These are phyloP conservation scores for Phania funesta DNA, from an alignment of 2,888 invertebrate species.

Conservation along the genomic window DNA sequence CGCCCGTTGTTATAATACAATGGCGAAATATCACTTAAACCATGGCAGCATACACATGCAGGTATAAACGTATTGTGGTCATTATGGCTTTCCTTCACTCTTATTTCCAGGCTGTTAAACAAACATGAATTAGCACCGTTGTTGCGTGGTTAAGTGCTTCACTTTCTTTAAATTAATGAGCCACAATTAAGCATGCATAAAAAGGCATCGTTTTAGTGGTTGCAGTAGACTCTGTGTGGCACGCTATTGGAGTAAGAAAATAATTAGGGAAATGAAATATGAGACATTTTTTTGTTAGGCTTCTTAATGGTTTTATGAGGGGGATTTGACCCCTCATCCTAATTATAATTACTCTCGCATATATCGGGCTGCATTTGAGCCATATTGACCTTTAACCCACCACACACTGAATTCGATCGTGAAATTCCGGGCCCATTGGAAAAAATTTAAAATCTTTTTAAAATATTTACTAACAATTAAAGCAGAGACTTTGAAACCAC, in stretches of 20 bases:
- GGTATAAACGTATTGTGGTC: slow-evolving; percentile 23
- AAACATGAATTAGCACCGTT: slow-evolving; percentile 68
- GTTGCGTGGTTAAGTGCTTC: slow-evolving; percentile 55
- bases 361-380: too few species aligned
- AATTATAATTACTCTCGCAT: too few species aligned
- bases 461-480: too few species aligned
- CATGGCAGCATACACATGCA: slow-evolving; percentile 20
- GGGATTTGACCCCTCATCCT: too few species aligned
- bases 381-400: too few species aligned
- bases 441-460: too few species aligned
- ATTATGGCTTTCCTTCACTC: slow-evolving; percentile 1
- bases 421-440: too few species aligned
- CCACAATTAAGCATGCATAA: neutral
- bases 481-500: too few species aligned
- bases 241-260: neutral
- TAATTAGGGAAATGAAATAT: too few species aligned
- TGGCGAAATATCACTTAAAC: slow-evolving; percentile 43
- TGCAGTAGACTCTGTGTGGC: neutral
- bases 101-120: slow-evolving; percentile 62
- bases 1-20: slow-evolving; percentile 17
- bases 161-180: slow-evolving; percentile 46
- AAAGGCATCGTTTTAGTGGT: neutral
- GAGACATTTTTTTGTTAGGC: too few species aligned
- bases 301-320: too few species aligned
- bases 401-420: too few species aligned